Conservation (phyloP, 1,140 invertebrate species). For the Tetramorium parvispinum region DNA sequence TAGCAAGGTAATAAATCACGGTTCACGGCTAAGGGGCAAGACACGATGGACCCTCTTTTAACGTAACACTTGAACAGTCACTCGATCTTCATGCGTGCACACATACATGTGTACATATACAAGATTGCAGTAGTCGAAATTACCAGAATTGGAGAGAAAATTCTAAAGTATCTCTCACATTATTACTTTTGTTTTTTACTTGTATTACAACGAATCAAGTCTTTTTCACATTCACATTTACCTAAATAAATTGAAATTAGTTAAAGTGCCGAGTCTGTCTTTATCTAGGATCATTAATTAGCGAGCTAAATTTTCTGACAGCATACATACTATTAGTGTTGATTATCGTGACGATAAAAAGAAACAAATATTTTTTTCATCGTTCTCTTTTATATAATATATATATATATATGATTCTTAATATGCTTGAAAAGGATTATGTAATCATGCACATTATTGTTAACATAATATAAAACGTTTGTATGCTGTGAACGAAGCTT, state of each 20-base stretch:
- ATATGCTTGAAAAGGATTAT: not conserved
- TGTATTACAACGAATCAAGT: not conserved
- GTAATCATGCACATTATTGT: not conserved
- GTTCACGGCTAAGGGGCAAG: constrained; percentile 47
- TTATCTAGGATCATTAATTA: not conserved
- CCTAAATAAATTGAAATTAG: not conserved
- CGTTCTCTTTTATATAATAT: not conserved
- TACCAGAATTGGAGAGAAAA: not conserved
- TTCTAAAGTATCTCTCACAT: constrained; percentile 39
- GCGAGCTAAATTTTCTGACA: not conserved
- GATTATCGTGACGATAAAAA: not conserved
- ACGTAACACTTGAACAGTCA: constrained; percentile 31
- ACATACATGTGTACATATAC: not conserved
- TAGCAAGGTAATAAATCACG: constrained; percentile 81
- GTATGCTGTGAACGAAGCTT: constrained; percentile 48
- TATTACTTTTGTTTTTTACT: constrained; percentile 11
- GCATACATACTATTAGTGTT: not conserved
- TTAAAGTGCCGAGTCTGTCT: not conserved
- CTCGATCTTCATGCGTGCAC: not conserved
- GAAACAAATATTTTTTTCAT: not conserved
- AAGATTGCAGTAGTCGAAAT: constrained; percentile 17
- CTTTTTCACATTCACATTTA: not conserved
- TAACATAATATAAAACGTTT: not conserved
- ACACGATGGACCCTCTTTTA: constrained; percentile 36
- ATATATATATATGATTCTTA: not conserved